Evolutionary conservation across 2,888 invertebrate genomes (phyloP).

Genomic region (Scaptomyza flava): DNA sequence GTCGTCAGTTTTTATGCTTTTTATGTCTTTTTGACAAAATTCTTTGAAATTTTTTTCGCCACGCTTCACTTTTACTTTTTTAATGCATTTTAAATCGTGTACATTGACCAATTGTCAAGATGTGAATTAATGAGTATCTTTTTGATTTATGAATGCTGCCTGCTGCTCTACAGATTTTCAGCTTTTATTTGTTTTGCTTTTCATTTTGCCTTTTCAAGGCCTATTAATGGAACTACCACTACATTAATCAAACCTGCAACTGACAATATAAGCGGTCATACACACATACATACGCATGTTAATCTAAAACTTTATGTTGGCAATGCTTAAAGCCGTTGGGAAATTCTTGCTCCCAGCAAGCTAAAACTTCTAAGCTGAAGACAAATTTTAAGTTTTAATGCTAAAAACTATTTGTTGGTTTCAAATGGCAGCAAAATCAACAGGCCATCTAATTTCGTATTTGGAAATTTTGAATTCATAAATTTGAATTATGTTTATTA

Average conservation of each 20-base stretch:
- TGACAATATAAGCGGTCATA: not conserved
- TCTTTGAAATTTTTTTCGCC: conserved; percentile 18
- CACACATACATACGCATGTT: not conserved
- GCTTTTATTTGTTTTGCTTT: conserved; percentile 16
- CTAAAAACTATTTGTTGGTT: not conserved
- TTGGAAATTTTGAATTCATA: too few relatives aligned
- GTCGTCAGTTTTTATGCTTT: conserved; percentile 16
- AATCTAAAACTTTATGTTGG: not conserved
- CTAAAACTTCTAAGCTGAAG: not conserved
- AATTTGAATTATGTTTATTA: too few relatives aligned
- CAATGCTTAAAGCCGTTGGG: not conserved
- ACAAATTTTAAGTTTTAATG: not conserved
- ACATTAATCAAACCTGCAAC: conserved; percentile 42
- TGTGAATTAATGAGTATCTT: conserved; percentile 67
- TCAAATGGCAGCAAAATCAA: too few relatives aligned
- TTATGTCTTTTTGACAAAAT: conserved; percentile 35
- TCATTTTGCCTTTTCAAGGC: conserved; percentile 14
- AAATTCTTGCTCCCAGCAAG: not conserved
- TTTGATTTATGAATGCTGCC: conserved; percentile 62
- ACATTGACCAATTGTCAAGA: conserved; percentile 76
- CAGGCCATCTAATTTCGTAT: too few relatives aligned
- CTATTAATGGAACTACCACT: conserved; percentile 33
- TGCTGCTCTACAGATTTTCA: conserved; percentile 14
- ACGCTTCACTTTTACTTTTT: conserved; percentile 30
- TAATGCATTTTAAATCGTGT: conserved; percentile 73